phyloP scores from a whole-genome alignment of 2,113 vertebrate genomes.

The Leucosticte australis region DNA sequence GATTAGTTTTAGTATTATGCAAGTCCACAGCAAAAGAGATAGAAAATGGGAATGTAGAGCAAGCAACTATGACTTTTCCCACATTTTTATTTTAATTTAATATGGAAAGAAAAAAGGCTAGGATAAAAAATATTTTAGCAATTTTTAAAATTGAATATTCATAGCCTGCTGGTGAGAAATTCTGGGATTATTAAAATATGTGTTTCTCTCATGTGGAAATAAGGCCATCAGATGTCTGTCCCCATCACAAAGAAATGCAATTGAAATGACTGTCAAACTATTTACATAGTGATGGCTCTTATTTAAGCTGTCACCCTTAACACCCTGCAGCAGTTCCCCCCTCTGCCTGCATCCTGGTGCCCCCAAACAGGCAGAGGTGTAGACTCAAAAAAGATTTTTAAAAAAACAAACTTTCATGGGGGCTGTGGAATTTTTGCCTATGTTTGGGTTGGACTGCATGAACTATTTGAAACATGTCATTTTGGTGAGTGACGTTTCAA shows the following conservation, averaged over 20 bases:
- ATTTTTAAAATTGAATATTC: background rate
- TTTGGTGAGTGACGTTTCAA: background rate
- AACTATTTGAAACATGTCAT: background rate
- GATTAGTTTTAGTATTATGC: background rate
- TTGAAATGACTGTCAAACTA: background rate
- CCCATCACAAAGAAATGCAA: background rate
- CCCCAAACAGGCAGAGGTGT: background rate
- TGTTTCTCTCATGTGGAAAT: background rate
- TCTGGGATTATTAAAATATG: background rate
- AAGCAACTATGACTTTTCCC: background rate
- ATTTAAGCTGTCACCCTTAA: background rate
- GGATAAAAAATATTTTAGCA: background rate
- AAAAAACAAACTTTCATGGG: background rate
- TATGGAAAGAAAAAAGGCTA: background rate
- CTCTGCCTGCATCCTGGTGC: background rate
- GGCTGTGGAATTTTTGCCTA: background rate
- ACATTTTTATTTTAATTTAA: background rate
- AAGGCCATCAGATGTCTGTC: background rate
- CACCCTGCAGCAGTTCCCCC: background rate
- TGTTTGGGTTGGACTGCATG: background rate
- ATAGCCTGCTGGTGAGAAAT: constrained; percentile 2
- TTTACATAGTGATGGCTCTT: background rate
- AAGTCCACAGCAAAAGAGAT: background rate
- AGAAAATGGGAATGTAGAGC: background rate
- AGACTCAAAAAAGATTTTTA: background rate